Base-by-base conservation (phyloP, 2,113 vertebrate genomes). In the Chrysochloris asiatica region DNA sequence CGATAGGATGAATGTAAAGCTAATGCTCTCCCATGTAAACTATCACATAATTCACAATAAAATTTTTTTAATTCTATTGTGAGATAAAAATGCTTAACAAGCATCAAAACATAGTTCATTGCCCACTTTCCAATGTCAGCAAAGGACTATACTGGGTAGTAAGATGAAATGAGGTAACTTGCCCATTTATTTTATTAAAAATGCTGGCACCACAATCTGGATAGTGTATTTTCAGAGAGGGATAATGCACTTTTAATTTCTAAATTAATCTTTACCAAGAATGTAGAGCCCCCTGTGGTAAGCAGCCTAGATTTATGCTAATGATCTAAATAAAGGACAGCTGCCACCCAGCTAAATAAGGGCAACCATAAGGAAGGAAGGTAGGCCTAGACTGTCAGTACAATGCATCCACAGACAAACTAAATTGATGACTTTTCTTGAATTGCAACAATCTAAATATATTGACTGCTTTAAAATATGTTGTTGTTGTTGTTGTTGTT, bases 241-340 rank as follows among this genome's bases (percentile, higher is more conserved):
- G 47, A 77, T 86, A 90, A 96, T 90, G 90, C 4, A 69, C 79
- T 95, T 94, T 94, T 95, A 95, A 95, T 93, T 95, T 92, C 90
- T 92, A 94, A 92, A 81, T 95, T 95, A 94, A 93, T 94, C 93
- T 95, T 75, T 67, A 78, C 76, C 77, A 89, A 81, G 76, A 93
- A 86, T 52, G 24, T 59, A 45, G 59, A 86, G 75, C 8, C 83
- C 72, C 67, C 83, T 72, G 59, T 30, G 72, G 72, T 59, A 21
- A 17, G n/a, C 21, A 80, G 50, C 67, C 76, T 78, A 45, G 36
- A 90, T 84, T 90, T 52, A 86, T 33, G 28, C 65, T 83, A 67
- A 83, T 86, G 76, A 83, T 80, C 38, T 50, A 54, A 48, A 38
- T 69, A 69, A 61, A 93, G 52, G 88, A 83, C 50, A 73, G 65